Conservation (phyloP, 1,140 invertebrate species). For the Habropoda laboriosa region DNA sequence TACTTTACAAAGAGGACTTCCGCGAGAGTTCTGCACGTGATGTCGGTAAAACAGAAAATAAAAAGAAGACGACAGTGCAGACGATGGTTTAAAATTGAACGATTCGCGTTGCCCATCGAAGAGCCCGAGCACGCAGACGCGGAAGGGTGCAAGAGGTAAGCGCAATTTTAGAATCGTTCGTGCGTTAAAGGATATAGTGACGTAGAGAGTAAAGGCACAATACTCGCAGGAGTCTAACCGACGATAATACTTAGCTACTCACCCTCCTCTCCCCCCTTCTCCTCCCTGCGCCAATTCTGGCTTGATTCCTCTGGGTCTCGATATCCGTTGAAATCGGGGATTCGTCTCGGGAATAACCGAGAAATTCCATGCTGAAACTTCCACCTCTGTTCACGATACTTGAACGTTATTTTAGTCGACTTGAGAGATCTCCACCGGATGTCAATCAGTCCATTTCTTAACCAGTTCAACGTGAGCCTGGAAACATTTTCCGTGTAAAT, state of each 20-base stretch:
- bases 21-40: not conserved
- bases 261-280: not conserved
- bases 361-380: constrained; percentile 4
- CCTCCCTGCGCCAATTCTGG: not conserved
- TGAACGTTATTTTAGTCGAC: constrained; percentile 28
- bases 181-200: constrained; percentile 25
- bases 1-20: not conserved
- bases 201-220: not conserved
- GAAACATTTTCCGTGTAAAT: not conserved
- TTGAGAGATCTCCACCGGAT: not conserved
- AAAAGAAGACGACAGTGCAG: not conserved
- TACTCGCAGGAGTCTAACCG: constrained; percentile 15
- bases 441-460: not conserved
- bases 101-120: not conserved
- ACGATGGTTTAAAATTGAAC: not conserved
- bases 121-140: not conserved
- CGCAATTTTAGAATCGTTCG: constrained; percentile 24
- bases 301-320: constrained; percentile 7
- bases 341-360: constrained; percentile 12
- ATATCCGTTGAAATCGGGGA: not conserved
- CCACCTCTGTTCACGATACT: not conserved
- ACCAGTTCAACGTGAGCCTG: too few relatives aligned
- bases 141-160: not conserved
- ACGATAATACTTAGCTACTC: constrained; percentile 20
- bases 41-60: too few relatives aligned